Percentiles rank a stretch among this genome's conserved stretches.
These are phyloP conservation scores for Platanista minor DNA, from an alignment of 2,113 vertebrate genomes.

Conservation along the genomic window DNA sequence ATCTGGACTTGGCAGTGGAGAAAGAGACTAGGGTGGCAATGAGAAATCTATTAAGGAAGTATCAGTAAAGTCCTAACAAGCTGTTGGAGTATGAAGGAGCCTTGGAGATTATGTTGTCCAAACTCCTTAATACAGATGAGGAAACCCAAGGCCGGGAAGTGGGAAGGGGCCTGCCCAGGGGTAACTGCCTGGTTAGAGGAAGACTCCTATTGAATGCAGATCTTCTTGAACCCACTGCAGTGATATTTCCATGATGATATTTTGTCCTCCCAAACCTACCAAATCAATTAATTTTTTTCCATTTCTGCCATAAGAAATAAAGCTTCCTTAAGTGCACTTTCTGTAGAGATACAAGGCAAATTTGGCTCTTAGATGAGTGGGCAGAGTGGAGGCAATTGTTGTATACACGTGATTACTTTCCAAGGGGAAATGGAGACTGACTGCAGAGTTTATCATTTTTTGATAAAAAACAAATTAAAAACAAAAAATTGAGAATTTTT, in stretches of 20 bases:
- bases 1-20: background rate
- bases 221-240: background rate
- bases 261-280: background rate
- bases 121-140: background rate
- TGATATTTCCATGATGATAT: background rate
- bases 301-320: background rate
- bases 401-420: background rate
- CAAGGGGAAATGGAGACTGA: background rate
- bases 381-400: background rate
- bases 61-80: background rate
- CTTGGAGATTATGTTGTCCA: background rate
- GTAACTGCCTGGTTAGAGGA: background rate
- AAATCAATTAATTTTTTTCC: background rate
- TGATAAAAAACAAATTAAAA: background rate
- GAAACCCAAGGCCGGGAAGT: background rate
- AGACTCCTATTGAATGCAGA: background rate
- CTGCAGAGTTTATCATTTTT: background rate
- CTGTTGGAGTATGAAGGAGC: background rate
- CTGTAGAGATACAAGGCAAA: background rate
- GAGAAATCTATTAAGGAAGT: background rate
- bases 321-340: background rate
- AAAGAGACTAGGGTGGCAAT: background rate
- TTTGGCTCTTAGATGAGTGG: background rate
- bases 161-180: rapidly evolving
- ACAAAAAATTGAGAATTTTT: background rate